Evolutionary conservation across 1,140 invertebrate species (phyloP).

Genomic region (Saccostrea glomerata): DNA sequence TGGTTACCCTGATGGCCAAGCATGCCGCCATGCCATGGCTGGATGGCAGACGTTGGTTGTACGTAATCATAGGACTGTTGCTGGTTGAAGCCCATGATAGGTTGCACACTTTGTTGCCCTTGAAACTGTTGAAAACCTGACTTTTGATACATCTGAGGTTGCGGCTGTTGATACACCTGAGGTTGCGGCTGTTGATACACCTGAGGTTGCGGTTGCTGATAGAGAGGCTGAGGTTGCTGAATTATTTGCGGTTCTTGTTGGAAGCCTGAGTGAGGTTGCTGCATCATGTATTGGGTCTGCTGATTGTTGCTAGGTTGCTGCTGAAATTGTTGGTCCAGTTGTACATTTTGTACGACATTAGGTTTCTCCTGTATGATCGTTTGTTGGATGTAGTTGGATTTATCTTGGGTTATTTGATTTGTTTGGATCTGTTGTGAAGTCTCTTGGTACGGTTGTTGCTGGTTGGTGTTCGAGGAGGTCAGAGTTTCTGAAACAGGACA

Average conservation of each 20-base stretch:
- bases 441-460: conserved; percentile 7
- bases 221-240: conserved; percentile 16
- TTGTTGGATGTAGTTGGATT: neutral
- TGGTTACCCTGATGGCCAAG: neutral
- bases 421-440: neutral
- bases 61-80: neutral
- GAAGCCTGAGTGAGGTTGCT: conserved; percentile 24
- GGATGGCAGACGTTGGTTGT: neutral
- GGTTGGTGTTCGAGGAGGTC: neutral
- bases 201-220: conserved; percentile 34
- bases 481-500: neutral
- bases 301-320: conserved; percentile 22
- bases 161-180: conserved; percentile 6
- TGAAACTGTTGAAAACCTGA: neutral
- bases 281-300: neutral
- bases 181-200: neutral
- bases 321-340: conserved; percentile 1
- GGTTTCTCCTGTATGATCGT: conserved; percentile 10
- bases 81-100: neutral
- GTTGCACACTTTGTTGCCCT: neutral
- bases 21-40: neutral
- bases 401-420: neutral
- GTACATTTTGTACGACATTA: neutral
- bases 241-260: conserved; percentile 36
- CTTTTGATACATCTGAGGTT: conserved; percentile 4